Conservation (phyloP, 2,888 invertebrate species). For the Tenthredo livida region DNA sequence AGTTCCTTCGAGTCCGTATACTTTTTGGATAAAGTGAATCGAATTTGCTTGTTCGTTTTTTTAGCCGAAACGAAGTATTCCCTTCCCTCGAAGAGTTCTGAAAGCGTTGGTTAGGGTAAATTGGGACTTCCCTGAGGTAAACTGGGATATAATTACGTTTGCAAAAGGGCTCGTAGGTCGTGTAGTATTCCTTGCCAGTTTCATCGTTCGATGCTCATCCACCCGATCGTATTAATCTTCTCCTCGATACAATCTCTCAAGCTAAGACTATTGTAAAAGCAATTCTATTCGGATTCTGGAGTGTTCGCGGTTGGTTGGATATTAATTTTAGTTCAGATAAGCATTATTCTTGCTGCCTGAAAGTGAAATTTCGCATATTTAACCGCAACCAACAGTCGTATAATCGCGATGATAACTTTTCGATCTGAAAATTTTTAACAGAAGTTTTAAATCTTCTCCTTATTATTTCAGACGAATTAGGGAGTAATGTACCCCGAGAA, state of each 20-base stretch:
- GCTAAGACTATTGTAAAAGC: neutral
- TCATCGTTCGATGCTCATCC: constrained; percentile 12
- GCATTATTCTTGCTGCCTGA: neutral
- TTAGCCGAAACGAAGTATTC: constrained; percentile 17
- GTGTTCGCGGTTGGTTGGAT: neutral
- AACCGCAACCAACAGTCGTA: neutral
- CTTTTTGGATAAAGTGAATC: neutral
- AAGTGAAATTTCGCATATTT: neutral
- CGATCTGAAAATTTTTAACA: neutral
- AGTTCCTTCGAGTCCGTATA: neutral
- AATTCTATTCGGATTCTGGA: neutral
- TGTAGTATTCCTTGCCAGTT: neutral
- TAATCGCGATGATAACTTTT: neutral
- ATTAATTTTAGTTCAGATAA: neutral
- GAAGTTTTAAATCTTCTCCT: neutral
- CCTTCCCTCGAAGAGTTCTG: neutral
- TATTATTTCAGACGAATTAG: neutral
- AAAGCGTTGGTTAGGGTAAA: neutral
- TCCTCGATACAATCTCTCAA: neutral
- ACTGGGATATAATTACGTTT: constrained; percentile 16
- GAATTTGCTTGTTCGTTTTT: constrained; percentile 22
- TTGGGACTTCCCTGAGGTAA: constrained; percentile 17
- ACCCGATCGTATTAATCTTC: neutral
- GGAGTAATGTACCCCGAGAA: neutral
- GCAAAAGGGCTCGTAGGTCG: neutral